Evolutionary conservation across 1,140 invertebrate genomes (phyloP).

Genomic region (Euglossa dilemma): DNA sequence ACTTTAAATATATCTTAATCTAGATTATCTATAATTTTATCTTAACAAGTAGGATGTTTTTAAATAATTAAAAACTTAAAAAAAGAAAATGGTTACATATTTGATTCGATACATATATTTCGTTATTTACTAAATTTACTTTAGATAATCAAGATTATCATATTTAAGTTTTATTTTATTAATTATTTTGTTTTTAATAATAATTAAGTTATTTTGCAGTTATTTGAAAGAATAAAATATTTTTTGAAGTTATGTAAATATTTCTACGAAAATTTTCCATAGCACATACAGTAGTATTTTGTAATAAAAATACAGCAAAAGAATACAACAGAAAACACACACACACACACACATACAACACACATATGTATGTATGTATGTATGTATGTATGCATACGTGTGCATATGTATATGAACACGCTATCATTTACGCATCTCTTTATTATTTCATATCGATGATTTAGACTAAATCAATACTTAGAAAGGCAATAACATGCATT

Average conservation of each 20-base stretch:
- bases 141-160: conserved; percentile 20
- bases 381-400: not conserved
- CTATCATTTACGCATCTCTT: conserved; percentile 22
- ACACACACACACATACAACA: not conserved
- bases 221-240: conserved; percentile 20
- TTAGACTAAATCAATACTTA: conserved; percentile 4
- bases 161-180: not conserved
- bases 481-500: conserved; percentile 15
- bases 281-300: conserved; percentile 19
- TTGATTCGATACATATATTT: not conserved
- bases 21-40: conserved; percentile 14
- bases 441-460: conserved; percentile 12
- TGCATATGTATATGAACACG: conserved; percentile 29
- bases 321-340: conserved; percentile 47
- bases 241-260: conserved; percentile 4
- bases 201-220: not conserved
- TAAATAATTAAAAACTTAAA: not conserved
- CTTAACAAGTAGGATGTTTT: not conserved
- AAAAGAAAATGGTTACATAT: not conserved
- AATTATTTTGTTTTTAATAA: too few relatives aligned
- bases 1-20: not conserved
- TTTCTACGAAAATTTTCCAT: conserved; percentile 2
- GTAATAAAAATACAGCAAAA: conserved; percentile 41
- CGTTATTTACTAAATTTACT: not conserved
- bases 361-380: not conserved